A percentile compares a stretch with the other conserved stretches of the same genome.
Evolutionary conservation across 2,888 invertebrate genomes (phyloP).

Genomic region (Hypena proboscidalis): DNA sequence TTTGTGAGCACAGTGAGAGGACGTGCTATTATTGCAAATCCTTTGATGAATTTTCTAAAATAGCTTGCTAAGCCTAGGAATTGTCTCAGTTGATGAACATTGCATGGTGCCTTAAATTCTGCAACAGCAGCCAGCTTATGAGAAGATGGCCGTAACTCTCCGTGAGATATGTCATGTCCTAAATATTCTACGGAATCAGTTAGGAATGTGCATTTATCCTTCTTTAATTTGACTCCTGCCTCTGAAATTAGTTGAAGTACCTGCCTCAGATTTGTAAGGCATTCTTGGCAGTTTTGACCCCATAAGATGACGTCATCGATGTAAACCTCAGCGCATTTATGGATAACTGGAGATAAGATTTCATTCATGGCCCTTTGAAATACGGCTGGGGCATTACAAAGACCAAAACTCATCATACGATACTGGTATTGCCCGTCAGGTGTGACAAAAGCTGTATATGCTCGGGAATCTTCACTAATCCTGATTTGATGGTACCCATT

Average conservation of each 20-base stretch:
- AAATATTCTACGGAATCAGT: slow-evolving; percentile 19
- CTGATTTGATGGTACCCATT: background rate
- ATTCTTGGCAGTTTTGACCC: background rate
- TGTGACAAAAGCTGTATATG: background rate
- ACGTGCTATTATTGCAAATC: background rate
- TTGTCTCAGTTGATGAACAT: slow-evolving; percentile 27
- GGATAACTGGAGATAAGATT: background rate
- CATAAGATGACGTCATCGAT: background rate
- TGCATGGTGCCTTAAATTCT: slow-evolving; percentile 25
- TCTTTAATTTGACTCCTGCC: slow-evolving; percentile 26
- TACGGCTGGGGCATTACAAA: background rate
- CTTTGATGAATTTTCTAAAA: slow-evolving; percentile 26
- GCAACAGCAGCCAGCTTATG: slow-evolving; percentile 31
- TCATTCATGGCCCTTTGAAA: background rate
- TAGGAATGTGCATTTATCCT: slow-evolving; percentile 19
- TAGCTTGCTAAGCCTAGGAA: slow-evolving; percentile 32
- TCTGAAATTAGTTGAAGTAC: no score
- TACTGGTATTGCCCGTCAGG: slow-evolving; percentile 1
- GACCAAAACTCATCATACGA: background rate
- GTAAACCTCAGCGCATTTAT: background rate
- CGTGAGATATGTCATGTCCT: slow-evolving; percentile 15
- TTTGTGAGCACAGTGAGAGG: no score
- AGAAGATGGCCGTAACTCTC: slow-evolving; percentile 28
- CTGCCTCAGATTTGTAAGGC: no score
- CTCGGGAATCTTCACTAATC: background rate